phyloP scores from a whole-genome alignment of 2,113 vertebrate genomes.

The Heliornis fulica region DNA sequence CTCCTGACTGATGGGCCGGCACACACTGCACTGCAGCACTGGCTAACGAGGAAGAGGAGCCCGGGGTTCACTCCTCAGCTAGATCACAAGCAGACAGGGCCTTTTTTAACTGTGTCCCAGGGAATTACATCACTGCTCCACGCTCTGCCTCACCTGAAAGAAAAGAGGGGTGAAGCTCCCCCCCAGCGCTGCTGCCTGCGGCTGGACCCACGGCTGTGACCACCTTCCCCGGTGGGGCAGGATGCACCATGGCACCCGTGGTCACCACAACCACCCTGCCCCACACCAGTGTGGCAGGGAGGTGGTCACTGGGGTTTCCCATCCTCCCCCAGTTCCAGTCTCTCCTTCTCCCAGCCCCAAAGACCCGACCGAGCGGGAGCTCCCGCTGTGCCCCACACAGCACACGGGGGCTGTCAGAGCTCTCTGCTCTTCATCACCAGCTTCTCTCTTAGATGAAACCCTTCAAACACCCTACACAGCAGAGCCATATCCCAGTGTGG shows the following conservation, averaged over 20 bases:
- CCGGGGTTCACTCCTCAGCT: background rate
- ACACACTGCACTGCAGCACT: background rate
- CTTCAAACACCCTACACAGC: background rate
- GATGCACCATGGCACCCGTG: too few species aligned
- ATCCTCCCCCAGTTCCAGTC: fast-evolving
- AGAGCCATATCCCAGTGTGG: background rate
- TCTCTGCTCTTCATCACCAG: background rate
- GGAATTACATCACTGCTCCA: background rate
- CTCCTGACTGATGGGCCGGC: background rate
- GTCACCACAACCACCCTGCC: fast-evolving
- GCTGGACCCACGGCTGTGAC: fast-evolving
- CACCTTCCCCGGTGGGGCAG: too few species aligned
- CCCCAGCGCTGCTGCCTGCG: background rate
- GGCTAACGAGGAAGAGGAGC: background rate
- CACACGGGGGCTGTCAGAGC: background rate
- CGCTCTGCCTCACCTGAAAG: background rate
- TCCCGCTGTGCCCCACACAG: background rate
- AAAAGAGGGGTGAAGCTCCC: background rate
- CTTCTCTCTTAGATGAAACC: background rate
- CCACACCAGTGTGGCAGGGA: background rate
- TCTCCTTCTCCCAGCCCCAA: background rate
- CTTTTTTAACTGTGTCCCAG: background rate
- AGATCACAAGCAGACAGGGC: background rate
- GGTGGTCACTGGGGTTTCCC: background rate
- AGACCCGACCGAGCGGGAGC: background rate